A percentile compares a stretch with the other conserved stretches of the same genome.
Conservation (phyloP, 1,140 invertebrate species). For the Arctopsyche grandis region DNA sequence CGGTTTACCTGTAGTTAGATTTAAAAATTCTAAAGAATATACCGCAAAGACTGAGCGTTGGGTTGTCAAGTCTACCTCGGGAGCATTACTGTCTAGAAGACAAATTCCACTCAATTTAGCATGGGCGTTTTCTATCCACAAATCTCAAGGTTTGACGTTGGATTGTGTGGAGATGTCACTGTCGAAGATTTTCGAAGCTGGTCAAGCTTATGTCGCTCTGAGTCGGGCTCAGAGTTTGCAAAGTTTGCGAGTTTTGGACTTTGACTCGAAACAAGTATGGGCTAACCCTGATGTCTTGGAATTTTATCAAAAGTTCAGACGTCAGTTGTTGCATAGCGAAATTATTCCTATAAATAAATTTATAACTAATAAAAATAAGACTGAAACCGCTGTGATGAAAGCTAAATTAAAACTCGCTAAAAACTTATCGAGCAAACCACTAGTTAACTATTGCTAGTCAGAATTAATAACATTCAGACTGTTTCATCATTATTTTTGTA, state of each 20-base stretch:
- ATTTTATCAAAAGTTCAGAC: conserved; percentile 81
- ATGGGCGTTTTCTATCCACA: conserved; percentile 98
- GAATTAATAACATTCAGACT: neutral
- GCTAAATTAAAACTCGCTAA: conserved; percentile 59
- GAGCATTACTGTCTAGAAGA: conserved; percentile 72
- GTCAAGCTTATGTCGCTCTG: conserved; percentile 95
- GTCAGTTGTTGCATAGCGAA: conserved; percentile 71
- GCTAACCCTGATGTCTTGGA: conserved; percentile 86
- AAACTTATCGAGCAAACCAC: conserved; percentile 47
- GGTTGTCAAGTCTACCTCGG: conserved; percentile 79
- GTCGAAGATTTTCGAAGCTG: conserved; percentile 89
- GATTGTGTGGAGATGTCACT: conserved; percentile 96
- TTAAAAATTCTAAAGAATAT: conserved; percentile 81
- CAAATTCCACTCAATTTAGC: conserved; percentile 89
- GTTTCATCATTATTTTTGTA: too few species aligned
- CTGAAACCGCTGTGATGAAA: conserved; percentile 62
- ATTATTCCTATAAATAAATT: conserved; percentile 74
- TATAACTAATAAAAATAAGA: conserved; percentile 63
- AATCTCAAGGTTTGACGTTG: conserved; percentile 93
- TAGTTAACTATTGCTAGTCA: conserved; percentile 51
- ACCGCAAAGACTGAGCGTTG: conserved; percentile 82
- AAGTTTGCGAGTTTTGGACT: conserved; percentile 87
- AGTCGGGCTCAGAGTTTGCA: conserved; percentile 89
- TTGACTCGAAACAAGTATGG: conserved; percentile 86
- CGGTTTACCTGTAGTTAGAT: conserved; percentile 86